A percentile compares a stretch with the other conserved stretches of the same genome.
Conservation (phyloP, 2,888 invertebrate genomes). For the Stenurella melanura region DNA sequence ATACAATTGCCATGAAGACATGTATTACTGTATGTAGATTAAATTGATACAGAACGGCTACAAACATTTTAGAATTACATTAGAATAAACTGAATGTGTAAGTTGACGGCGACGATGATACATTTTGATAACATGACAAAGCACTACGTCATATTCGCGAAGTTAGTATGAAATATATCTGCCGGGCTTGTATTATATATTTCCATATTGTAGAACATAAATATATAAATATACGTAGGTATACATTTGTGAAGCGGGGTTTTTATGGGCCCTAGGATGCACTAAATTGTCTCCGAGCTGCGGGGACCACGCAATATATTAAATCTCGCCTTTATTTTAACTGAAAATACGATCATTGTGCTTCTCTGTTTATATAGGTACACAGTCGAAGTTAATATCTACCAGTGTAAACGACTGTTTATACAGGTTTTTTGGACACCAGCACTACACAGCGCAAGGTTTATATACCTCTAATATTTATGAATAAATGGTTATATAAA, state of each 20-base stretch:
- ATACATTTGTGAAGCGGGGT: slow-evolving; percentile 69
- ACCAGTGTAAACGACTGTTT: slow-evolving; percentile 65
- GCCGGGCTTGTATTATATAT: slow-evolving; percentile 69
- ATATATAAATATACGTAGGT: slow-evolving; percentile 71
- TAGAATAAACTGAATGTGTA: slow-evolving; percentile 4
- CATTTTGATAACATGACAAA: slow-evolving; percentile 66
- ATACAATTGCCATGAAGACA: slow-evolving; percentile 36
- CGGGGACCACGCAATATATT: slow-evolving; percentile 58
- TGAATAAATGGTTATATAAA: slow-evolving; percentile 9
- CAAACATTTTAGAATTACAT: slow-evolving; percentile 4
- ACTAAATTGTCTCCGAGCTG: slow-evolving; percentile 69
- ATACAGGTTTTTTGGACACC: slow-evolving; percentile 53
- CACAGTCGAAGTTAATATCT: slow-evolving; percentile 63
- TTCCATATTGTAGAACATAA: slow-evolving; percentile 72
- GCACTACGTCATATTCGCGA: slow-evolving; percentile 64
- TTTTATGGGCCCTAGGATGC: slow-evolving; percentile 69
- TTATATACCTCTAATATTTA: slow-evolving; percentile 25
- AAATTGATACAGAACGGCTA: slow-evolving; percentile 17
- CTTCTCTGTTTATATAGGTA: slow-evolving; percentile 43
- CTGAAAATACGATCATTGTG: slow-evolving; percentile 64
- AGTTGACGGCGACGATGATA: slow-evolving; percentile 49
- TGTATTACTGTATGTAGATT: slow-evolving; percentile 28
- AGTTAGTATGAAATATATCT: slow-evolving; percentile 64
- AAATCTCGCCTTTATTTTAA: slow-evolving; percentile 67
- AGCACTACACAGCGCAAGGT: slow-evolving; percentile 32